These are phyloP conservation scores for Drosophila kurseongensis DNA, from an alignment of 1,140 invertebrate species.

Conservation along the genomic window DNA sequence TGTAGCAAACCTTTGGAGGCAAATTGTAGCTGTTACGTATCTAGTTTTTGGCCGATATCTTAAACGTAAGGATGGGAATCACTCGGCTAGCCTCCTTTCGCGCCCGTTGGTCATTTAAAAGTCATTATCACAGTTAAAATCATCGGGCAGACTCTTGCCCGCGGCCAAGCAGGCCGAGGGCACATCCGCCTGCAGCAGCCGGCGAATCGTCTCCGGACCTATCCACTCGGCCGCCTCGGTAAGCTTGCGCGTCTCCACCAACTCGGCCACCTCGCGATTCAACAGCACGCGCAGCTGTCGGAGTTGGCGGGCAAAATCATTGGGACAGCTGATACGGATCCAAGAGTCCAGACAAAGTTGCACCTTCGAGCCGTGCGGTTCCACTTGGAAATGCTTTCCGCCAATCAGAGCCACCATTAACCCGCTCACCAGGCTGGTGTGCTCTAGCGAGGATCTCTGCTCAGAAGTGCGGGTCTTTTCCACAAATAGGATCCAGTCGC, in stretches of 20 bases:
- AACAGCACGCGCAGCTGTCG: conserved; percentile 26
- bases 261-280: conserved; percentile 16
- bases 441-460: conserved; percentile 26
- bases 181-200: not conserved
- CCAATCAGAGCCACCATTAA: conserved; percentile 39
- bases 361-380: not conserved
- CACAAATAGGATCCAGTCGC: conserved; percentile 49
- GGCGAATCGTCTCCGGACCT: not conserved
- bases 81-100: not conserved
- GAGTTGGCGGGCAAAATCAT: not conserved
- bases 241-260: conserved; percentile 25
- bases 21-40: not conserved
- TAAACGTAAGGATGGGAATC: not conserved
- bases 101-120: not conserved
- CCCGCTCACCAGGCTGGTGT: conserved; percentile 36
- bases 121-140: conserved; percentile 21
- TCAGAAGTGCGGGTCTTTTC: conserved; percentile 35
- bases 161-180: not conserved
- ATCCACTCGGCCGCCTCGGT: not conserved
- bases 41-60: not conserved
- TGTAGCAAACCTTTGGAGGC: not conserved
- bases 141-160: not conserved
- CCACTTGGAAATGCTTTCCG: conserved; percentile 38
- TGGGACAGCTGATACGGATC: conserved; percentile 22
- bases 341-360: conserved; percentile 31